Evolutionary conservation across 2,888 invertebrate species (phyloP).

Genomic region (Stenolophus ochropezus): DNA sequence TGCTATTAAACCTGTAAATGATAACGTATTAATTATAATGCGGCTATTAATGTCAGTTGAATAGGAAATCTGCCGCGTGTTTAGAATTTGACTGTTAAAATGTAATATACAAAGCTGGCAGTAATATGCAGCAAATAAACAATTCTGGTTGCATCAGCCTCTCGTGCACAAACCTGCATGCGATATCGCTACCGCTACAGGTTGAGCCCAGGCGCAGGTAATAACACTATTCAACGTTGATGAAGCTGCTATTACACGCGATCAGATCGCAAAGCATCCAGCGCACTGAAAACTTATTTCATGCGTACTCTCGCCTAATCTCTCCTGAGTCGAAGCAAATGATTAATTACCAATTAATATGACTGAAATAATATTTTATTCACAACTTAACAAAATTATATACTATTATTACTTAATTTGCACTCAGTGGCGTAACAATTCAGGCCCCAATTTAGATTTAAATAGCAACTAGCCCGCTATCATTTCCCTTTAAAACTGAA

Average conservation of each 20-base stretch:
- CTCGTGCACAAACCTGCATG: not conserved
- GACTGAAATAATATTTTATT: no score
- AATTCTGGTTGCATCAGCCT: not conserved
- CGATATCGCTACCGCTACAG: not conserved
- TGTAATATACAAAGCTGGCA: conserved; percentile 12
- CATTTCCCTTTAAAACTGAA: no score
- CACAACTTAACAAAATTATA: no score
- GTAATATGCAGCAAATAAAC: conserved; percentile 6
- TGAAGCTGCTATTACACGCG: not conserved
- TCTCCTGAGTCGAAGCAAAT: no score
- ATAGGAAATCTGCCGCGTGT: not conserved
- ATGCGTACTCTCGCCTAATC: no score
- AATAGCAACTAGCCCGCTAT: no score
- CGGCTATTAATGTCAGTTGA: not conserved
- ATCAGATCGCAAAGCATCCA: not conserved
- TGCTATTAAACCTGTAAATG: not conserved
- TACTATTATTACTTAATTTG: no score
- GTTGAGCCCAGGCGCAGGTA: not conserved
- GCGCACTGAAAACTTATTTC: no score
- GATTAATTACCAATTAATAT: no score
- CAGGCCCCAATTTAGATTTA: no score
- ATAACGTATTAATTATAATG: not conserved
- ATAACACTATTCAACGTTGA: conserved; percentile 14
- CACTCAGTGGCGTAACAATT: no score
- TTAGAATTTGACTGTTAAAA: conserved; percentile 5